phyloP scores from a whole-genome alignment of 2,888 invertebrate genomes.

The Lordiphosa andalusiaca region DNA sequence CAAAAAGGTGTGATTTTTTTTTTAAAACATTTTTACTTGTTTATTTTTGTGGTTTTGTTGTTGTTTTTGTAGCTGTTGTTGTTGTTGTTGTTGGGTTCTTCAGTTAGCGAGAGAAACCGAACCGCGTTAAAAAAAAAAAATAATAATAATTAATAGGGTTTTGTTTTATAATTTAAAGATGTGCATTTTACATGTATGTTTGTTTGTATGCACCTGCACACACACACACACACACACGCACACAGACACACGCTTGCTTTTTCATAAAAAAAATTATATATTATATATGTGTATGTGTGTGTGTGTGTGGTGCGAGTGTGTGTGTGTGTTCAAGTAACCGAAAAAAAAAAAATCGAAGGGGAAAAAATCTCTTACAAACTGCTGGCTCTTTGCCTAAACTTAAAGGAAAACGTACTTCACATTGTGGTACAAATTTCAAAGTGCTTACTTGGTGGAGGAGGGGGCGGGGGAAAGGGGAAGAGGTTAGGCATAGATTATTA shows the following conservation, averaged over 20 bases:
- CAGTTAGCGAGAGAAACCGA: slow-evolving; percentile 17
- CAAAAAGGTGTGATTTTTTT: slow-evolving; percentile 12
- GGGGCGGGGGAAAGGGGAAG: too few relatives aligned
- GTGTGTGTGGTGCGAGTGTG: too few relatives aligned
- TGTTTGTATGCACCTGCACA: slow-evolving; percentile 13
- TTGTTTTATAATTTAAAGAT: slow-evolving; percentile 56
- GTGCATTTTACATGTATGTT: slow-evolving; percentile 49
- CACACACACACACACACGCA: slow-evolving; percentile 9
- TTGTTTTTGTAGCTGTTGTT: too few relatives aligned
- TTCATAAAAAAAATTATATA: slow-evolving; percentile 7
- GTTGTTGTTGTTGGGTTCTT: too few relatives aligned
- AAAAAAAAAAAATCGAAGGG: slow-evolving; percentile 21
- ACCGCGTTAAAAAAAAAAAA: slow-evolving; percentile 42
- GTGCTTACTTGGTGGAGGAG: background rate
- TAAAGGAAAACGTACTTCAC: slow-evolving; percentile 63
- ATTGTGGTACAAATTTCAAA: slow-evolving; percentile 17
- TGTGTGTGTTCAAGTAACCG: slow-evolving; percentile 4
- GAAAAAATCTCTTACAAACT: slow-evolving; percentile 33
- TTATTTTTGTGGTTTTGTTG: too few relatives aligned
- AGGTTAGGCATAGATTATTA: too few relatives aligned
- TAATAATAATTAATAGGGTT: slow-evolving; percentile 57
- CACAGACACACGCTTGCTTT: slow-evolving; percentile 10
- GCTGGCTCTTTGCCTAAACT: slow-evolving; percentile 45
- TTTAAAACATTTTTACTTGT: too few relatives aligned
- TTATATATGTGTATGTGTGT: too few relatives aligned